Conservation (phyloP, 1,140 invertebrate species). For the Temnothorax nylanderi region DNA sequence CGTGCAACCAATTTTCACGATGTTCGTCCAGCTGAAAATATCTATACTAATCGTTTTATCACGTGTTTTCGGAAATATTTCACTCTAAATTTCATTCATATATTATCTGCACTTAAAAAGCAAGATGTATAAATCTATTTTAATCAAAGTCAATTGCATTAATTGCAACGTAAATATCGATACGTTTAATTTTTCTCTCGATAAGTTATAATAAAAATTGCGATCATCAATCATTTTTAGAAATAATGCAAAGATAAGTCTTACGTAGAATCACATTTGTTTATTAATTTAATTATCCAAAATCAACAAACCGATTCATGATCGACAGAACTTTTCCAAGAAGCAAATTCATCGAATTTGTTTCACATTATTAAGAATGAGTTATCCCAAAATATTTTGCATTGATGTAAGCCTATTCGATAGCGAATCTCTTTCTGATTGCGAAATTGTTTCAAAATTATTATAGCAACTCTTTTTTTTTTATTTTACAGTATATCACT, state of each 20-base stretch:
- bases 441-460: slow-evolving; percentile 21
- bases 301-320: neutral
- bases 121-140: slow-evolving; percentile 7
- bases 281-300: slow-evolving; percentile 10
- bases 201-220: neutral
- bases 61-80: slow-evolving; percentile 2
- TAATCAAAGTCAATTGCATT: slow-evolving; percentile 5
- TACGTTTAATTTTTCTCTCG: neutral
- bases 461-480: neutral
- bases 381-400: neutral
- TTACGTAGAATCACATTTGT: neutral
- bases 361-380: neutral
- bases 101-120: slow-evolving; percentile 9
- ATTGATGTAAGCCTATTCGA: neutral
- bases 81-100: slow-evolving; percentile 11
- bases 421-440: neutral
- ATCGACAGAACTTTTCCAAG: slow-evolving; percentile 9
- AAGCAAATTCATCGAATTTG: neutral
- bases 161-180: slow-evolving; percentile 1
- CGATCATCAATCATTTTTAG: neutral
- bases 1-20: slow-evolving; percentile 9
- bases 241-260: slow-evolving; percentile 6
- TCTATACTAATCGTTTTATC: slow-evolving; percentile 5
- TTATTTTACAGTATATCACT: neutral
- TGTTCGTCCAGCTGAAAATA: slow-evolving; percentile 4